phyloP scores from a whole-genome alignment of 2,113 vertebrate genomes.

The Grus americana region DNA sequence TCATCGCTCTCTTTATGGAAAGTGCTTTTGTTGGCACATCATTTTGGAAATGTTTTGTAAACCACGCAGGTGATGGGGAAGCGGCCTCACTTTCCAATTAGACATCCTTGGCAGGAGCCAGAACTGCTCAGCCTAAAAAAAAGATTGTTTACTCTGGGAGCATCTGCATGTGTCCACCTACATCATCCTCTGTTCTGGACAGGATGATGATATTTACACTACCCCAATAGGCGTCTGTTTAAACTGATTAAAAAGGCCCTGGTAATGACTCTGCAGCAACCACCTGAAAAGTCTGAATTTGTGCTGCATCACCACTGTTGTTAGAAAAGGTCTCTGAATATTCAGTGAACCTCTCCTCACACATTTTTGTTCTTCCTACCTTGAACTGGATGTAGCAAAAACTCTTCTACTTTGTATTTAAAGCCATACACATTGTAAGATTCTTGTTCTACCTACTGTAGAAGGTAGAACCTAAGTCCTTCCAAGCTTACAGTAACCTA shows the following conservation, averaged over 20 bases:
- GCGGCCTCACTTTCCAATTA: background rate
- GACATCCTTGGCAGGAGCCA: background rate
- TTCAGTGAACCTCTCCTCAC: background rate
- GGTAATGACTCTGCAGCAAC: background rate
- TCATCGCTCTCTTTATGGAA: background rate
- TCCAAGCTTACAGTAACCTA: background rate
- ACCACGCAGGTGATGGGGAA: accelerated
- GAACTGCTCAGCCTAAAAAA: background rate
- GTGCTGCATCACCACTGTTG: no score
- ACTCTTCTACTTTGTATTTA: background rate
- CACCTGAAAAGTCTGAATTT: accelerated
- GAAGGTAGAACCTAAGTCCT: background rate
- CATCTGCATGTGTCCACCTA: background rate
- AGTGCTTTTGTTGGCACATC: background rate
- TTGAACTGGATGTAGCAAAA: background rate
- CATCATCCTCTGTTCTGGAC: background rate
- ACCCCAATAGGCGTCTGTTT: background rate
- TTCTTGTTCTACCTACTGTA: background rate
- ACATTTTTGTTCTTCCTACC: background rate
- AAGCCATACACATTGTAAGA: background rate
- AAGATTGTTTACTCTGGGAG: background rate
- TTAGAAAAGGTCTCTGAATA: background rate
- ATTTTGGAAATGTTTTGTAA: background rate
- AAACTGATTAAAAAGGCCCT: background rate
- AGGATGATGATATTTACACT: background rate